These are phyloP conservation scores for Rhagoletis zephyria DNA, from an alignment of 1,140 invertebrate genomes.

Conservation along the genomic window DNA sequence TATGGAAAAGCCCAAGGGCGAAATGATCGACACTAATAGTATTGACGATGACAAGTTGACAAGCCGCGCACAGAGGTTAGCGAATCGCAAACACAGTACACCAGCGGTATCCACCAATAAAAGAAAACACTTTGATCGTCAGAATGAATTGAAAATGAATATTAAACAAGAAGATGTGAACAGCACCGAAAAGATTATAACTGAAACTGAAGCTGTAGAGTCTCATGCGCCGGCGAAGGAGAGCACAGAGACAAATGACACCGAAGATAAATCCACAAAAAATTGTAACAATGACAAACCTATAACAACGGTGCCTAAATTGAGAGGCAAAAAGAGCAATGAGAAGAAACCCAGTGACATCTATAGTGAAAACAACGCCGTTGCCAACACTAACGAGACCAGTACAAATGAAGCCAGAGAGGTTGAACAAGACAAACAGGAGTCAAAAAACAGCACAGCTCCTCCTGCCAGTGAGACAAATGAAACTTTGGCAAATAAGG, in stretches of 20 bases:
- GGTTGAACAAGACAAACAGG: conserved; percentile 57
- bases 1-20: conserved; percentile 19
- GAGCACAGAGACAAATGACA: neutral
- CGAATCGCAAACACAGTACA: conserved; percentile 62
- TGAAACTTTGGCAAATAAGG: conserved; percentile 1
- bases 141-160: conserved; percentile 29
- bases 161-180: conserved; percentile 25
- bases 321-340: conserved; percentile 72
- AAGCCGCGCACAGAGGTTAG: conserved; percentile 64
- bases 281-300: conserved; percentile 22
- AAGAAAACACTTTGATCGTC: conserved; percentile 65
- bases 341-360: conserved; percentile 30
- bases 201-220: conserved; percentile 11
- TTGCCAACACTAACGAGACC: conserved; percentile 24
- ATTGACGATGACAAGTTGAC: conserved; percentile 2
- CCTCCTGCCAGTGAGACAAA: neutral
- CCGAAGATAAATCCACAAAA: conserved; percentile 41
- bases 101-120: conserved; percentile 61
- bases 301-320: conserved; percentile 63
- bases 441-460: conserved; percentile 15
- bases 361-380: neutral
- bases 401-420: conserved; percentile 1
- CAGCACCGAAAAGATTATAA: neutral
- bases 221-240: neutral
- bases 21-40: neutral